These are phyloP conservation scores for Fringilla coelebs DNA, from an alignment of 2,797 vertebrate species.

Conservation along the genomic window DNA sequence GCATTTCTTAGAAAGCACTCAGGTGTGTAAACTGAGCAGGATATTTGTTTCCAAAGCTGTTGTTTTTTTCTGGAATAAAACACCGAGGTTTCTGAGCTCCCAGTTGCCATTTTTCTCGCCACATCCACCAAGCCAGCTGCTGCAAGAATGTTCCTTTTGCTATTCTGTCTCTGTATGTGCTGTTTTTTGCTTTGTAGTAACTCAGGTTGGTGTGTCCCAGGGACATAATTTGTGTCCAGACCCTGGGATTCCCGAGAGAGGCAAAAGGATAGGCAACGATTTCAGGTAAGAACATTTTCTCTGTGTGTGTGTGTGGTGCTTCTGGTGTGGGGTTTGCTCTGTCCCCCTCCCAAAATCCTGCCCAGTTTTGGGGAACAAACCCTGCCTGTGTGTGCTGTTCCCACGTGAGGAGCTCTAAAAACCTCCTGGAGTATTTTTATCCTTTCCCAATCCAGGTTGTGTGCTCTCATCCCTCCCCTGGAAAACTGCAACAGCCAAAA, in stretches of 20 bases:
- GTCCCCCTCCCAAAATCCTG: background rate
- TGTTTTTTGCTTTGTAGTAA: conserved; percentile 87
- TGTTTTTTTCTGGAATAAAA: background rate
- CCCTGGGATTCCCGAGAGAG: conserved; percentile 95
- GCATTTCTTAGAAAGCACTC: background rate
- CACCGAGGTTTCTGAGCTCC: background rate
- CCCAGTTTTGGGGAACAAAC: background rate
- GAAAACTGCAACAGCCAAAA: background rate
- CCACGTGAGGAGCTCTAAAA: background rate
- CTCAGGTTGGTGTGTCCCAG: conserved; percentile 98
- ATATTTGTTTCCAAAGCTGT: conserved; percentile 1
- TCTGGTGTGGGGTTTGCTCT: background rate
- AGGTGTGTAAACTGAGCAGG: background rate
- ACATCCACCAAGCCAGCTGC: conserved; percentile 50
- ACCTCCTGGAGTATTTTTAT: background rate
- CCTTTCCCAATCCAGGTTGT: background rate
- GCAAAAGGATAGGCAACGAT: conserved; percentile 97
- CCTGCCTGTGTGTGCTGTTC: background rate
- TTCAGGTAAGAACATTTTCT: conserved; percentile 85
- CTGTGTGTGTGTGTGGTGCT: too few relatives aligned
- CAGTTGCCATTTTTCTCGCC: conserved; percentile 61
- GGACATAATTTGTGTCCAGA: conserved; percentile 99
- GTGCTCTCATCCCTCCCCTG: background rate
- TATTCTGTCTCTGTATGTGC: conserved; percentile 76
- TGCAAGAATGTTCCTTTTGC: conserved; percentile 51